Conservation (phyloP, 2,797 vertebrate genomes). For the Salarias fasciatus region DNA sequence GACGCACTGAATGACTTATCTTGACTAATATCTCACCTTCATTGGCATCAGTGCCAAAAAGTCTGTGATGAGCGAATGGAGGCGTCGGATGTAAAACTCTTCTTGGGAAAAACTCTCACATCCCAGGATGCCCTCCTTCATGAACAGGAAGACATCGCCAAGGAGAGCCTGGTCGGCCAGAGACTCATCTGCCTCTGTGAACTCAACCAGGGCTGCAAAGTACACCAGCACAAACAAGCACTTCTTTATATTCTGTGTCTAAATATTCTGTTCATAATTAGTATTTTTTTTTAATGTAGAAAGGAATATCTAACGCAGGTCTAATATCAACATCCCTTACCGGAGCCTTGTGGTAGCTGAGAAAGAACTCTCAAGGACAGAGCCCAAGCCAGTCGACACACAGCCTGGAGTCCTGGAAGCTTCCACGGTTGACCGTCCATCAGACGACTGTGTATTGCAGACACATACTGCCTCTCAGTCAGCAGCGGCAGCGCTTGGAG, state of each 20-base stretch:
- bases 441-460: conserved; percentile 90
- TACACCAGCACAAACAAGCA: conserved; percentile 12
- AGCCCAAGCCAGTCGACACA: conserved; percentile 93
- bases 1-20: neutral
- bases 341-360: conserved; percentile 93
- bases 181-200: conserved; percentile 95
- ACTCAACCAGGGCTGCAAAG: conserved; percentile 90
- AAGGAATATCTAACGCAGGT: neutral
- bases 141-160: conserved; percentile 93
- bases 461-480: conserved; percentile 93
- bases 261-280: no score
- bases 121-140: conserved; percentile 91
- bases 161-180: conserved; percentile 92
- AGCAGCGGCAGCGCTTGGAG: conserved; percentile 90
- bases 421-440: conserved; percentile 93
- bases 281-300: neutral
- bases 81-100: conserved; percentile 94
- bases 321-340: conserved; percentile 64
- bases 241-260: neutral
- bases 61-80: conserved; percentile 94
- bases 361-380: conserved; percentile 93
- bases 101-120: conserved; percentile 92
- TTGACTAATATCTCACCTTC: conserved; percentile 84
- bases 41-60: conserved; percentile 99
- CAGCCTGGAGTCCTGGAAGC: conserved; percentile 92